These are phyloP conservation scores for Philopotamus ludificatus DNA, from an alignment of 1,140 invertebrate species.

Conservation along the genomic window DNA sequence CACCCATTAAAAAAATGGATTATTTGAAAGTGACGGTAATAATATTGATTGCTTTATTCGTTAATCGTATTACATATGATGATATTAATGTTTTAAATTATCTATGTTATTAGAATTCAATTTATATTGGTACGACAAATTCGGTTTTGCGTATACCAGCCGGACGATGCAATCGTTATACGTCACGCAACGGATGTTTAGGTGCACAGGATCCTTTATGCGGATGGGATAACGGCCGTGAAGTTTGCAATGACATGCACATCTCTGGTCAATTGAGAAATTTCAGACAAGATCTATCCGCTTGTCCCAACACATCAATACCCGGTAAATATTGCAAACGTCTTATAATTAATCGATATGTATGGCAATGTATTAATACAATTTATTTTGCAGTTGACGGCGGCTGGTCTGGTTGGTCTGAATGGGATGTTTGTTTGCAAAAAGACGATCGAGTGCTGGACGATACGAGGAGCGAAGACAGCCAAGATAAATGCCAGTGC, in stretches of 20 bases:
- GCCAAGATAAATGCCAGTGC: constrained; percentile 72
- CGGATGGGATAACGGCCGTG: constrained; percentile 80
- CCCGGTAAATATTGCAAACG: constrained; percentile 5
- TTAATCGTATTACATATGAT: constrained; percentile 10
- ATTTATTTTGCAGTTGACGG: constrained; percentile 64
- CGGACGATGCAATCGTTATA: constrained; percentile 74
- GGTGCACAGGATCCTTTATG: constrained; percentile 91
- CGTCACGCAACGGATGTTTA: constrained; percentile 68
- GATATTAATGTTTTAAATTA: background rate
- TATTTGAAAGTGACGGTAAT: constrained; percentile 77
- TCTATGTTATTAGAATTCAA: constrained; percentile 60
- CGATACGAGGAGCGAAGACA: constrained; percentile 48
- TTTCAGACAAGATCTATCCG: constrained; percentile 71
- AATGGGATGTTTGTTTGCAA: constrained; percentile 66
- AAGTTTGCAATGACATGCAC: constrained; percentile 69
- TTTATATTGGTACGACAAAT: constrained; percentile 78
- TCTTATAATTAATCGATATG: background rate
- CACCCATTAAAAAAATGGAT: constrained; percentile 68
- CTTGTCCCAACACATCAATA: constrained; percentile 56
- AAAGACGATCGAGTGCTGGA: constrained; percentile 44
- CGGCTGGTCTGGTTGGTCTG: constrained; percentile 73
- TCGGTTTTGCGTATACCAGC: constrained; percentile 72
- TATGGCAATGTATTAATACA: background rate
- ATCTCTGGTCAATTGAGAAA: constrained; percentile 58
- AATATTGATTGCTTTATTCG: constrained; percentile 17